phyloP scores from a whole-genome alignment of 2,888 invertebrate genomes.

The Brassicogethes aeneus region DNA sequence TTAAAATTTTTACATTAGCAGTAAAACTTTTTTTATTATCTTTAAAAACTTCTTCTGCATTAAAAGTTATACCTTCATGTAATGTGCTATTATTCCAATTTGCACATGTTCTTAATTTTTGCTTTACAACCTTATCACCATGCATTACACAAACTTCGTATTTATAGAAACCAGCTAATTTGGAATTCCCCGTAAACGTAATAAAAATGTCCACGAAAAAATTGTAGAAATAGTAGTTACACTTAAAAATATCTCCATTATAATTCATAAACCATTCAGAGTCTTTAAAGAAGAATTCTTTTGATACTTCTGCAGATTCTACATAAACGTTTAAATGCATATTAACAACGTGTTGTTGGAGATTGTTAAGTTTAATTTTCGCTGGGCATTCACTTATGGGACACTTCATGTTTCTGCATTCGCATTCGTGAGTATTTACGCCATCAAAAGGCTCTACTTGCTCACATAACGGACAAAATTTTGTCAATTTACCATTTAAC shows the following conservation, averaged over 20 bases:
- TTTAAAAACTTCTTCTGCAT: not conserved
- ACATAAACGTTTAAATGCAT: not conserved
- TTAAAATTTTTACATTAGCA: no score
- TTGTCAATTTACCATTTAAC: constrained; percentile 19
- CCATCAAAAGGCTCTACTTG: constrained; percentile 20
- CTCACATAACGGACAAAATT: constrained; percentile 23
- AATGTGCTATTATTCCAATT: not conserved
- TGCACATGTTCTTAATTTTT: not conserved
- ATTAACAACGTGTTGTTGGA: not conserved
- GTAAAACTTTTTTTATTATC: not conserved
- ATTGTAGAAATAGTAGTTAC: constrained; percentile 25
- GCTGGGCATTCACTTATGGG: constrained; percentile 21
- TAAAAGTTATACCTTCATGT: not conserved
- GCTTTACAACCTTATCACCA: not conserved
- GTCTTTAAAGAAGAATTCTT: constrained; percentile 20
- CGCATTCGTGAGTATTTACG: constrained; percentile 24
- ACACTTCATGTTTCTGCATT: constrained; percentile 24
- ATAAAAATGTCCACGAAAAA: constrained; percentile 26
- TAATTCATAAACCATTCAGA: constrained; percentile 22
- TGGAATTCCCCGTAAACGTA: constrained; percentile 24
- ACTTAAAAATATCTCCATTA: constrained; percentile 25
- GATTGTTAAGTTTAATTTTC: constrained; percentile 14
- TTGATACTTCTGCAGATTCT: constrained; percentile 11
- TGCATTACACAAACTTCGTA: not conserved
- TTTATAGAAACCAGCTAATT: constrained; percentile 7